A percentile compares a stretch with the other conserved stretches of the same genome.
Evolutionary conservation across 2,888 invertebrate species (phyloP).

Genomic region (Willowsia nigromaculata): DNA sequence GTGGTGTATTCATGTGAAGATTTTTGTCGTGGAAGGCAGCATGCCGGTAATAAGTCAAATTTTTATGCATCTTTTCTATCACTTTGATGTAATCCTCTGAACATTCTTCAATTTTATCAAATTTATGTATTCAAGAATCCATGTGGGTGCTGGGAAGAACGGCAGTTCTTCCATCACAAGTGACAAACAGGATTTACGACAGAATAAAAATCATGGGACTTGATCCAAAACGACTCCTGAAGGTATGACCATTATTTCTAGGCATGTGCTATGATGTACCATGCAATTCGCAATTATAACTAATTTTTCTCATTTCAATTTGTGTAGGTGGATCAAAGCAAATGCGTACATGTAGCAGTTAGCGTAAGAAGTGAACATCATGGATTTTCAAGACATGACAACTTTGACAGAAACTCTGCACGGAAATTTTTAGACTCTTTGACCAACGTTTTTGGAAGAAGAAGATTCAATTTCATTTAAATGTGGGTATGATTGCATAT

Average conservation of each 20-base stretch:
- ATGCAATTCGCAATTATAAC: too few relatives aligned
- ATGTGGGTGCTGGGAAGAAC: slow-evolving; percentile 78
- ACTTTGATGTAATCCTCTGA: background rate
- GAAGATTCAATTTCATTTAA: slow-evolving; percentile 76
- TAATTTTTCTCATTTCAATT: background rate
- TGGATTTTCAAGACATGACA: slow-evolving; percentile 75
- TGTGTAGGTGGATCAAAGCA: slow-evolving; percentile 77
- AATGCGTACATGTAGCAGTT: slow-evolving; percentile 78
- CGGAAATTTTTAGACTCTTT: slow-evolving; percentile 78
- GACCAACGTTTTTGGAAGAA: slow-evolving; percentile 78
- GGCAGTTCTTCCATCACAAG: slow-evolving; percentile 77
- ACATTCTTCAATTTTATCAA: background rate
- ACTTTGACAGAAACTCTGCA: slow-evolving; percentile 78
- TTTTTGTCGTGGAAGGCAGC: slow-evolving; percentile 78
- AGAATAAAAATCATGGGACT: slow-evolving; percentile 78
- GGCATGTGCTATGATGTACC: too few relatives aligned
- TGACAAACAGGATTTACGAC: slow-evolving; percentile 77
- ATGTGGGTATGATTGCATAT: background rate
- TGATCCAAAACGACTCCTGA: slow-evolving; percentile 77
- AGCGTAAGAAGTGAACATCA: slow-evolving; percentile 78
- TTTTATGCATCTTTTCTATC: background rate
- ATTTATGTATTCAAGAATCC: slow-evolving; percentile 66
- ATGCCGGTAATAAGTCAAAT: slow-evolving; percentile 73
- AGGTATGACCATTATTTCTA: too few relatives aligned
- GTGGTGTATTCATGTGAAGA: slow-evolving; percentile 79